Base-by-base conservation (phyloP, 2,113 vertebrate genomes). In the Gorilla gorilla region DNA sequence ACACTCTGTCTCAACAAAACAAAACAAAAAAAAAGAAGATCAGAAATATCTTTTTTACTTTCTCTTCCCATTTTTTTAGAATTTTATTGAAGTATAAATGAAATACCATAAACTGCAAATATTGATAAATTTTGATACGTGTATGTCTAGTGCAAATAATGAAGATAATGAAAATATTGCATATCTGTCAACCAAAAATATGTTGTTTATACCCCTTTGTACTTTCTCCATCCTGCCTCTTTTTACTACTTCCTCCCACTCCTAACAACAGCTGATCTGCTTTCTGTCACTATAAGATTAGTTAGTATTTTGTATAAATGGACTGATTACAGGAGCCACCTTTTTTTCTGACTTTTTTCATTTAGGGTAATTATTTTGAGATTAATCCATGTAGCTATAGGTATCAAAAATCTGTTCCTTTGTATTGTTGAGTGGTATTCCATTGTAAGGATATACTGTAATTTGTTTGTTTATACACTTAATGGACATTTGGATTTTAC, bases 301-400 rank as follows among this genome's bases (percentile, higher is more conserved):
- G 12, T 66, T 45, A 23, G 2, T 61, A 59, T 61, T 11, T 76
- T 48, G 30, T 38, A 30, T 8, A 52, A 84, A 50, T 52, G 8
- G 43, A 88, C 27, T 73, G 0, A 35, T 48, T 16, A 30, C 0
- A 25, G 13, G 17, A 25, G 11, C 0, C 1, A 45, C 0, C 7
- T 45, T 38, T 55, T 38, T 38, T 66, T 43, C 18, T 89, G 23
- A 66, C 68, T 27, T 70, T 1, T 83, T 83, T 57, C 3, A 84
- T n/a, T 27, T 43, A 40, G 4, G 8, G 6, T 86, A n/a, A 45
- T 82, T 68, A 81, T 81, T 94, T 81, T 70, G 13, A 76, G 12
- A 66, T 43, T 17, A 17, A 83, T 27, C 17, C 16, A 57, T 13
- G 12, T 43, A 35, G 2, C 32, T 50, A 2, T 0, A 82, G 38